A percentile compares a stretch with the other conserved stretches of the same genome.
Conservation (phyloP, 2,797 vertebrate species). For the Neopelma chrysocephalum region DNA sequence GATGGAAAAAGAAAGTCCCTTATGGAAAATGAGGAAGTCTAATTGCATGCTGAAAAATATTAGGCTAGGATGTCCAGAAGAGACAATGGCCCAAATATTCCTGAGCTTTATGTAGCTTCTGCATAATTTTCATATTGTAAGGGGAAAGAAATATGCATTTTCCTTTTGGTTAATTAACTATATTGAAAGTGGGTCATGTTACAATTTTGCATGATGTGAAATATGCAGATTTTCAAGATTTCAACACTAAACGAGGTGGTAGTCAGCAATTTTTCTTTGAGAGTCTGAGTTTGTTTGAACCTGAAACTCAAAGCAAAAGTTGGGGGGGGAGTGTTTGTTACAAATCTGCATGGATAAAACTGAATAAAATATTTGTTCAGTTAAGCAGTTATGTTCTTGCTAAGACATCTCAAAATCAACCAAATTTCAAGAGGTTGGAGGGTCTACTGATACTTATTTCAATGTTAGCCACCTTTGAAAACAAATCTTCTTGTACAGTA, state of each 20-base stretch:
- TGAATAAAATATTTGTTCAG: neutral
- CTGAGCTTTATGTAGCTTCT: neutral
- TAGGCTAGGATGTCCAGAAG: neutral
- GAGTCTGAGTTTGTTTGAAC: neutral
- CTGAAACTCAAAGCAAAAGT: neutral
- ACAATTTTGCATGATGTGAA: neutral
- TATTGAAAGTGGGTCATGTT: neutral
- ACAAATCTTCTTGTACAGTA: neutral
- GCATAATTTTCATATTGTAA: neutral
- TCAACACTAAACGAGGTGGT: neutral
- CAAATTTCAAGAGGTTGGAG: neutral
- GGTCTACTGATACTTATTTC: neutral
- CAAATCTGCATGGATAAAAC: neutral
- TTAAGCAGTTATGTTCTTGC: neutral
- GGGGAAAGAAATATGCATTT: neutral
- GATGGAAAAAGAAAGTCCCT: neutral
- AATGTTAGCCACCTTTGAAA: neutral
- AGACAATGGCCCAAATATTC: neutral
- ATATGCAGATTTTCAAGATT: constrained; percentile 17
- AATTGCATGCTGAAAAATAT: neutral
- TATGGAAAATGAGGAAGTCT: neutral
- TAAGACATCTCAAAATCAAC: neutral
- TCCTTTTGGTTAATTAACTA: neutral
- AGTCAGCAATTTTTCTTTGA: neutral
- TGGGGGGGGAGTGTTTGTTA: neutral